Evolutionary conservation across 2,888 invertebrate species (phyloP).

Genomic region (Pyralis farinalis): DNA sequence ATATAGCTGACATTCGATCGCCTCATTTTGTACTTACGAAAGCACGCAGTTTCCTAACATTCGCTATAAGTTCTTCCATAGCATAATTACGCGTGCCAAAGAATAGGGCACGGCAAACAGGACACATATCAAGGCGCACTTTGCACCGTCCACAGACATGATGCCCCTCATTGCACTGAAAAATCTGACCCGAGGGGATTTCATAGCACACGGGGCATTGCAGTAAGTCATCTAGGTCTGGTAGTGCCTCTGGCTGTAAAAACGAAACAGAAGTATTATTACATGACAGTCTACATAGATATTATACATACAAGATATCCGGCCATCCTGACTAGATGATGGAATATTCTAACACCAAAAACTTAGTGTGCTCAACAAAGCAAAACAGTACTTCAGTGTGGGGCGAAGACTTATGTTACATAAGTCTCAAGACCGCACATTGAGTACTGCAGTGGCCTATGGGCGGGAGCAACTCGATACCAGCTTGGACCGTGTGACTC

Average conservation of each 20-base stretch:
- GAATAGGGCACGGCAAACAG: conserved; percentile 74
- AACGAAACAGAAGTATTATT: conserved; percentile 1
- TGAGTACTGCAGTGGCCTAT: no score
- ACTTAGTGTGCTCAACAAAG: no score
- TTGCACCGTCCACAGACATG: conserved; percentile 78
- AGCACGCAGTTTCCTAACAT: conserved; percentile 64
- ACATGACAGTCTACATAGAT: no score
- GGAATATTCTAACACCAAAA: no score
- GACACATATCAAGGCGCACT: conserved; percentile 66
- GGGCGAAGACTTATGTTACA: no score
- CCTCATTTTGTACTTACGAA: conserved; percentile 61
- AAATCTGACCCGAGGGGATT: conserved; percentile 66
- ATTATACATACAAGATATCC: no score
- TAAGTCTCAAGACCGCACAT: no score
- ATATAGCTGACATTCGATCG: no score
- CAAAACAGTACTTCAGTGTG: no score
- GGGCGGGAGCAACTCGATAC: no score
- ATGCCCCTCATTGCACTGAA: conserved; percentile 79
- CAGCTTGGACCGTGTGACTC: no score
- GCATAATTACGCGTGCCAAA: conserved; percentile 78
- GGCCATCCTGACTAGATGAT: no score
- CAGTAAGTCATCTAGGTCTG: conserved; percentile 75
- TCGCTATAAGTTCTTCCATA: conserved; percentile 75
- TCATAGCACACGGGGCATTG: conserved; percentile 82
- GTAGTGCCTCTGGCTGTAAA: conserved; percentile 57